Base-by-base conservation (phyloP, 2,113 vertebrate genomes). In the Illadopsis cleaveri region DNA sequence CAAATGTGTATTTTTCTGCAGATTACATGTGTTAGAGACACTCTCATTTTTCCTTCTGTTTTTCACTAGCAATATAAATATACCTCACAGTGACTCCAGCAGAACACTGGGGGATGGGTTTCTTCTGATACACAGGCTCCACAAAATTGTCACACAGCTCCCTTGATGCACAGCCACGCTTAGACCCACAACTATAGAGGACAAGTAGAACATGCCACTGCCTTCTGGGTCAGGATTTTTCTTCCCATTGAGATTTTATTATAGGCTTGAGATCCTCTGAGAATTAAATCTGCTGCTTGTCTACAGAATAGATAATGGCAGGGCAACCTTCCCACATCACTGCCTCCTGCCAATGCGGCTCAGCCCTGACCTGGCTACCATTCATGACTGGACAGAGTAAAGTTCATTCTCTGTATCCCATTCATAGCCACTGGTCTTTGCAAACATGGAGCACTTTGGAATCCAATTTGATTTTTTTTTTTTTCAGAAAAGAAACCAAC, bases 231-330 rank as follows among this genome's bases (percentile, higher is more conserved):
- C 86, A 94, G 90, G 65, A 44, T 62, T 86, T 89, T 91, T 92
- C 89, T 84, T 90, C 80, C 86, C 84, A 76, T 45, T 90, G 83
- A 85, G 92, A 90, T 93, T 93, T 94, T 93, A 95, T 90, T 93
- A 71, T 58, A 89, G 89, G 86, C 54, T 93, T 92, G 81, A 86
- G 73, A 89, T 93, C 65, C 65, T 73, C 82, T 64, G 82, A 80
- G 95, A 95, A 89, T 94, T 91, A 95, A 97, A 95, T 93, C 86
- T 5, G 3, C 73, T 82, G 82, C 64, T 84, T 78, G 80, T 79
- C 88, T 89, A 53, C 61, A 68, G 93, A 93, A 94, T n/a, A 96
- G 94, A 93, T 94, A 95, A 94, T 84, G 77, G 93, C 81, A 94
- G 71, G 94, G 79, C 83, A 94, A 76, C 80, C 88, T 94, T 94